A percentile compares a stretch with the other conserved stretches of the same genome.
Conservation (phyloP, 2,888 invertebrate genomes). For the Celastrina argiolus region DNA sequence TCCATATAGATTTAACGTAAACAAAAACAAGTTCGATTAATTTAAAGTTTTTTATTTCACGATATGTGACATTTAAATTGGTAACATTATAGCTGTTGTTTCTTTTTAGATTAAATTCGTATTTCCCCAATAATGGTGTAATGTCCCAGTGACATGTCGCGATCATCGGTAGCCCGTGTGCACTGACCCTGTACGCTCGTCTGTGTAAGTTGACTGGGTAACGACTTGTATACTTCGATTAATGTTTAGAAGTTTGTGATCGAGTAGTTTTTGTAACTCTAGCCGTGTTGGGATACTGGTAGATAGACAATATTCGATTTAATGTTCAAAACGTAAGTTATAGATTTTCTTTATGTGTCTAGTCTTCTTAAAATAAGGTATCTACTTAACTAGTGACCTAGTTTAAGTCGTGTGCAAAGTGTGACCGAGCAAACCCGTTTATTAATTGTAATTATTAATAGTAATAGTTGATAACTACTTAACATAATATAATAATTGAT, state of each 20-base stretch:
- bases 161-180: neutral
- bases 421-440: neutral
- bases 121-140: too few relatives aligned
- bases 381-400: neutral
- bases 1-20: too few relatives aligned
- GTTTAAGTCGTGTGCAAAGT: neutral
- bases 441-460: neutral
- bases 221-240: conserved; percentile 24
- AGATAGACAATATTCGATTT: conserved; percentile 35
- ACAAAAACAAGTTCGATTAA: too few relatives aligned
- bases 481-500: neutral
- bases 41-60: too few relatives aligned
- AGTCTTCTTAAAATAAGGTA: conserved; percentile 18
- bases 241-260: conserved; percentile 55
- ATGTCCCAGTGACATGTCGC: neutral
- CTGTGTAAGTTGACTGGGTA: conserved; percentile 9
- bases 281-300: conserved; percentile 27
- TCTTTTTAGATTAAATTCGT: too few relatives aligned
- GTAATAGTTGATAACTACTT: neutral
- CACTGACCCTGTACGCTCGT: neutral
- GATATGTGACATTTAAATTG: too few relatives aligned
- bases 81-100: too few relatives aligned
- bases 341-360: conserved; percentile 27
- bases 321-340: conserved; percentile 29
- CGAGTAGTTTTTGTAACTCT: conserved; percentile 58